Conservation (phyloP, 92 coral and sea anemone genomes). For the Desmophyllum pertusum region DNA sequence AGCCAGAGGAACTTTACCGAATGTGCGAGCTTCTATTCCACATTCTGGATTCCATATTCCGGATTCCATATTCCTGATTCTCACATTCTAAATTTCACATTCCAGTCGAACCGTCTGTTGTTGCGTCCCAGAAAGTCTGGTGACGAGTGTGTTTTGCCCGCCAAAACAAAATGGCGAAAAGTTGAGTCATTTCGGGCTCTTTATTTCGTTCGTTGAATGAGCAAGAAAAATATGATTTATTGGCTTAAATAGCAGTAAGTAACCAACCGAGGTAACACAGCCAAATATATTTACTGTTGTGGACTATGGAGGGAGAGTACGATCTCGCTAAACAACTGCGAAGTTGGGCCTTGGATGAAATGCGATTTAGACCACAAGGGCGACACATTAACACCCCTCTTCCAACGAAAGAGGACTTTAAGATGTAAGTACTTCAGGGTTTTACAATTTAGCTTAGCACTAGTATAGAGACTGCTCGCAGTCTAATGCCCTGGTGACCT, state of each 20-base stretch:
- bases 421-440: constrained; percentile 65
- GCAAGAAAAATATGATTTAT: neutral
- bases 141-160: neutral
- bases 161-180: neutral
- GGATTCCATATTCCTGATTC: too few relatives aligned
- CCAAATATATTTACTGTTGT: neutral
- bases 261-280: neutral
- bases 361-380: constrained; percentile 94
- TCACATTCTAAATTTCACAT: too few relatives aligned
- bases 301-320: constrained; percentile 14
- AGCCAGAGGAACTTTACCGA: too few relatives aligned
- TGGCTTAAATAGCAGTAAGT: neutral
- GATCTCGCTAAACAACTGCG: constrained; percentile 70
- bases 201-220: neutral
- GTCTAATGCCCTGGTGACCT: too few relatives aligned
- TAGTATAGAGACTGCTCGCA: too few relatives aligned
- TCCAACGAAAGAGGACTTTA: constrained; percentile 83
- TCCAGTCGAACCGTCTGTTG: neutral
- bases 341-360: constrained; percentile 90
- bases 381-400: constrained; percentile 73
- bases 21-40: too few relatives aligned
- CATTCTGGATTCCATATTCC: too few relatives aligned
- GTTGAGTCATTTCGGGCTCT: neutral
- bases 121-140: neutral
- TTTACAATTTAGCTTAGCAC: neutral